Evolutionary conservation across 2,113 vertebrate species (phyloP), one percentile per base, ranked within the genome.

Genomic region (Cathartes aura): DNA sequence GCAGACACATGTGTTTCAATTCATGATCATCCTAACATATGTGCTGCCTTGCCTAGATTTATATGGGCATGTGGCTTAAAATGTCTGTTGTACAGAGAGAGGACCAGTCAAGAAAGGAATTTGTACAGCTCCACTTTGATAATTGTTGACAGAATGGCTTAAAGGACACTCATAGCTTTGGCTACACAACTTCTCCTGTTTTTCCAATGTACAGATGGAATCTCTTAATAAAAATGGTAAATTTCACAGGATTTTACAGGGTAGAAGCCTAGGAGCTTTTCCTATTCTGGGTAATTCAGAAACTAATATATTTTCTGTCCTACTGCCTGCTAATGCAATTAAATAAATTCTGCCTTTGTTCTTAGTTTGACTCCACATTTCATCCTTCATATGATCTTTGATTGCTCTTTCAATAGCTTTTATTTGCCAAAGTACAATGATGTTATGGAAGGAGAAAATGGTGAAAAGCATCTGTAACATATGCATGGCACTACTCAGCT

Each of bases 301-400:
- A 93, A 64, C 6, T 3, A 70, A 7, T 55, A 24, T n/a, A 55
- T 56, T 60, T 73, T 52, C 19, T 94, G 52, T 73, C 6, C 38
- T 82, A 40, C 8, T 83, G 36, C 30, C 19, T 90, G 14, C 8
- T 94, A 95, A 84, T 90, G 19, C 36, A 70, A 82, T 84, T 93
- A 83, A 92, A 52, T 82, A 89, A 86, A 15, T 68, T 71, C 42
- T 81, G 23, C 5, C 24, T 88, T 85, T 32, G 13, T 85, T 89
- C 29, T 67, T 89, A 76, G 15, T 82, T 93, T 92, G 27, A 87
- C 88, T 94, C 70, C 70, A 91, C 12, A 58, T 87, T 86, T 96
- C 48, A 79, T 93, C 43, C 78, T 42, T 62, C n/a, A 30, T 38
- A 29, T 43, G 29, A 71, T 38, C 76, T 55, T 73, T 83, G 76